Conservation (phyloP, 2,113 vertebrate genomes). For the Microcebus lehilahytsara region DNA sequence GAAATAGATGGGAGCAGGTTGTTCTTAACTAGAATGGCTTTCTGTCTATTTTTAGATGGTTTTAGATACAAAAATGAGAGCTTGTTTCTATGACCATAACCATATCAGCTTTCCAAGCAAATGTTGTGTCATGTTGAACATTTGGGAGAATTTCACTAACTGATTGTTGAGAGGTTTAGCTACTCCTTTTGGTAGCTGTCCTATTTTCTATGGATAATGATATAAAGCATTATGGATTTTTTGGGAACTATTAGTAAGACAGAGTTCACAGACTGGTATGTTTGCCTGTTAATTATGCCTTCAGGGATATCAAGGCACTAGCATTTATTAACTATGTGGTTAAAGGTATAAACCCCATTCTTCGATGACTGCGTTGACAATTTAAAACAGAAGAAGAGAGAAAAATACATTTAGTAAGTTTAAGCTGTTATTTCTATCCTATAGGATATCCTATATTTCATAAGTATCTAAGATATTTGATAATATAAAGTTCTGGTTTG, state of each 20-base stretch:
- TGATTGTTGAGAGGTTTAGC: background rate
- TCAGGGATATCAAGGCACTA: background rate
- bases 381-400: background rate
- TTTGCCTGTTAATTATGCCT: background rate
- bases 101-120: background rate
- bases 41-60: background rate
- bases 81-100: background rate
- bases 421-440: background rate
- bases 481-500: background rate
- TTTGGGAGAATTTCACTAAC: background rate
- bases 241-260: background rate
- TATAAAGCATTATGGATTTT: background rate
- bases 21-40: background rate
- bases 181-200: background rate
- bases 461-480: background rate
- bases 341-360: background rate
- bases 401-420: background rate
- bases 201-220: background rate
- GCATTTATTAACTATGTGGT: background rate
- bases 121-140: background rate
- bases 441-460: background rate
- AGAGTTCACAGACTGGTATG: background rate
- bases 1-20: background rate
- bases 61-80: background rate
- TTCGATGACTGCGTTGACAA: background rate